Evolutionary conservation across 2,113 vertebrate genomes (phyloP).

Genomic region (human): GRCh38 chr2:146915501-146916000

Average conservation of each 20-base stretch:
- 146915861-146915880: neutral
- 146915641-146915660: neutral
- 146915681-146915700: neutral
- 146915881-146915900: neutral
- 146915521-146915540: neutral
- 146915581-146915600: neutral
- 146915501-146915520: neutral
- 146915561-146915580: neutral
- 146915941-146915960: neutral
- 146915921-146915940: neutral
- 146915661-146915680: neutral
- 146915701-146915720: neutral
- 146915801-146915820: neutral
- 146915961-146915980: neutral
- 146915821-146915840: neutral
- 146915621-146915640: neutral
- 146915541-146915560: neutral
- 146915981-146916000: neutral
- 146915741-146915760: neutral
- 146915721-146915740: neutral
- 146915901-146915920: neutral
- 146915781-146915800: neutral
- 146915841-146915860: neutral
- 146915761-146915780: neutral
- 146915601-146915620: neutral